Evolutionary conservation across 2,888 invertebrate genomes (phyloP).

Genomic region (Laspeyria flexula): DNA sequence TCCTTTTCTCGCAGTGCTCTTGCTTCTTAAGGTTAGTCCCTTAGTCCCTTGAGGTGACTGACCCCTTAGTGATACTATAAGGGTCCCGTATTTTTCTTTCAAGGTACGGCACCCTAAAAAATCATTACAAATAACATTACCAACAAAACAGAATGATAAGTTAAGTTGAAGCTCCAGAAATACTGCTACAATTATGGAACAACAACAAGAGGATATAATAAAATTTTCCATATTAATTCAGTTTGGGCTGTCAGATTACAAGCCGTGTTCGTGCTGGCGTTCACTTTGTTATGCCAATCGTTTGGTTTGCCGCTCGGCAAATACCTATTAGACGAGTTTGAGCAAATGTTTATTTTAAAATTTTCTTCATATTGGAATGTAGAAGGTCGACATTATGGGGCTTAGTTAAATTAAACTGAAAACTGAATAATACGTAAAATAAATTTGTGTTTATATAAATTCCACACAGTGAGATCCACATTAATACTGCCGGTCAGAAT

Average conservation of each 20-base stretch:
- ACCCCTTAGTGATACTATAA: no score
- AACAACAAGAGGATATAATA: constrained; percentile 16
- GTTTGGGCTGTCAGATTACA: constrained; percentile 32
- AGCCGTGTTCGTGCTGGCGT: constrained; percentile 7
- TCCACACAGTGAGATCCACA: no score
- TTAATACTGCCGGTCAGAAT: no score
- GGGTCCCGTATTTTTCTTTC: no score
- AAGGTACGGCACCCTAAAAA: no score
- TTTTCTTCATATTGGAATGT: constrained; percentile 6
- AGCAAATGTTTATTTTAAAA: constrained; percentile 6
- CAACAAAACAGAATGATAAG: no score
- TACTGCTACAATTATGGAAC: background rate
- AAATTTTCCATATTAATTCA: constrained; percentile 39
- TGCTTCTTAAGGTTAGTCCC: no score
- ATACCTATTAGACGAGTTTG: constrained; percentile 12
- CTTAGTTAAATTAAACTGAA: background rate
- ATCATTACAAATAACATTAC: no score
- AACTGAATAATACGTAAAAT: background rate
- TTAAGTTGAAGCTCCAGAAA: no score
- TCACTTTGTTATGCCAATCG: constrained; percentile 31
- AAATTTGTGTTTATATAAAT: no score
- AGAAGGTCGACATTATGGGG: background rate
- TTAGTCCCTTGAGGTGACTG: no score
- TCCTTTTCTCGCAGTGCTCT: no score
- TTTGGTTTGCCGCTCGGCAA: constrained; percentile 20